Conservation (phyloP, 2,797 vertebrate genomes). For the Enteromius unitaeniatus region DNA sequence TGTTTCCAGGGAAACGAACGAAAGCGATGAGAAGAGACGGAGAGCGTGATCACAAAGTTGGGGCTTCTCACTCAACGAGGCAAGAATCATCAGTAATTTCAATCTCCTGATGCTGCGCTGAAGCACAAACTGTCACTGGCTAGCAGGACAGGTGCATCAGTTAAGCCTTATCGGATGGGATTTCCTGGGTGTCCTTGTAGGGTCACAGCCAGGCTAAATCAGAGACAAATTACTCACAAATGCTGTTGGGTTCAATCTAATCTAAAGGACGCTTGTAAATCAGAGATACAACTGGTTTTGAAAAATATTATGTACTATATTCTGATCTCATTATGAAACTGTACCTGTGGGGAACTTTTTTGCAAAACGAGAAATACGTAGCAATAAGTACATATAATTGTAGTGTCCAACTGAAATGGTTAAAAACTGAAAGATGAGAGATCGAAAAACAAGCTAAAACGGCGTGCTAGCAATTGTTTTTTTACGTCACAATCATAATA, state of each 20-base stretch:
- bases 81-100: constrained; percentile 41
- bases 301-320: neutral
- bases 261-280: neutral
- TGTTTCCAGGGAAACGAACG: constrained; percentile 80
- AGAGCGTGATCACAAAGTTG: constrained; percentile 53
- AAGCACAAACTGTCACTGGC: constrained; percentile 22
- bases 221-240: constrained; percentile 3
- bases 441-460: neutral
- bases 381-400: too few species aligned
- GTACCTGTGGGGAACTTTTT: neutral
- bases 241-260: neutral
- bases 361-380: neutral
- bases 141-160: constrained; percentile 15
- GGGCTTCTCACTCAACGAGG: constrained; percentile 17
- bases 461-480: too few species aligned
- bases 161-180: constrained; percentile 30
- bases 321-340: too few species aligned
- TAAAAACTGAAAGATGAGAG: neutral
- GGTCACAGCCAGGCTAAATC: constrained; percentile 55
- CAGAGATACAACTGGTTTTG: neutral
- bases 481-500: too few species aligned
- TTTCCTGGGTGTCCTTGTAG: constrained; percentile 29
- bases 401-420: neutral
- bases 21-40: constrained; percentile 65
- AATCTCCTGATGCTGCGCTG: constrained; percentile 16